A percentile compares a stretch with the other conserved stretches of the same genome.
Conservation (phyloP, 2,113 vertebrate genomes). For the Vicugna pacos region DNA sequence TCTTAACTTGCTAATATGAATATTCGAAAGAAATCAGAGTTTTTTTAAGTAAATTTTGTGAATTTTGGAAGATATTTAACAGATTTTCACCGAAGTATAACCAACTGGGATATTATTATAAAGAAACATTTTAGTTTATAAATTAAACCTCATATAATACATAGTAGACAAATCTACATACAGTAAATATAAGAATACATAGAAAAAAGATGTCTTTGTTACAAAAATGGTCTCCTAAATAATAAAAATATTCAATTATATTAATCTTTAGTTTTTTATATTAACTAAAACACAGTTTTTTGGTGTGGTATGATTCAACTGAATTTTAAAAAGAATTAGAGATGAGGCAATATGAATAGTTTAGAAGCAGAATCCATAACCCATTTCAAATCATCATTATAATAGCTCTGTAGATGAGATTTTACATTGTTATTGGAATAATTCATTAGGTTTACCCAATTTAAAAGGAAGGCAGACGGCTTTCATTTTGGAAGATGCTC, state of each 20-base stretch:
- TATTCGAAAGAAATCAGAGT: background rate
- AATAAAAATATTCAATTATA: background rate
- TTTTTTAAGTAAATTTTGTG: background rate
- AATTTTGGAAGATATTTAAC: background rate
- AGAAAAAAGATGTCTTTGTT: background rate
- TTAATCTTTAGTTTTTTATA: background rate
- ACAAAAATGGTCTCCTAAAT: background rate
- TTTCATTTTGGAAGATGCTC: background rate
- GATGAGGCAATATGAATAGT: background rate
- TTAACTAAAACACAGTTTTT: background rate
- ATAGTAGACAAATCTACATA: background rate
- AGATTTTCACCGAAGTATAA: background rate
- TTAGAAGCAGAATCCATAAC: constrained; percentile 26
- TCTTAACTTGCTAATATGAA: background rate
- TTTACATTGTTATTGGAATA: constrained; percentile 38
- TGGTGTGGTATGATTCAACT: background rate
- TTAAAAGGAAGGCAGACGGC: background rate
- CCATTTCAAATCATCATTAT: background rate
- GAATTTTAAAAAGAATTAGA: background rate
- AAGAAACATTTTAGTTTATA: background rate
- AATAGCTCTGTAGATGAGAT: background rate
- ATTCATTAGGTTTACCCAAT: background rate
- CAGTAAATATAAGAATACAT: background rate
- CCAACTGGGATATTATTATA: background rate
- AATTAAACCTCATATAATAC: background rate